Conservation (phyloP, 2,888 invertebrate genomes). For the Caenorhabditis sp. region DNA sequence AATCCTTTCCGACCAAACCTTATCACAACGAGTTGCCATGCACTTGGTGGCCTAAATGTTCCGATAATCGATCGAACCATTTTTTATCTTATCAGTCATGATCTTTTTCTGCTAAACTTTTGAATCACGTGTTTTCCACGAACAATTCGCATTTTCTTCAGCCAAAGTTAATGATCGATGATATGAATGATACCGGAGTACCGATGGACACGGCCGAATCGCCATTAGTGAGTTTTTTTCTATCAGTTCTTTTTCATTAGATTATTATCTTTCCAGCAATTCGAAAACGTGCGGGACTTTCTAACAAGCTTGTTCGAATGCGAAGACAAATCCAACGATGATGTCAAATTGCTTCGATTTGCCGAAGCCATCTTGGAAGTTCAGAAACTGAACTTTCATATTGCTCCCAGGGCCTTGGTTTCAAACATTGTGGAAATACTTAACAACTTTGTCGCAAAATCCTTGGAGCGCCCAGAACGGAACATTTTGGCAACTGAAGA, state of each 20-base stretch:
- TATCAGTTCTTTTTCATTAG: no score
- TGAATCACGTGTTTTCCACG: slow-evolving; percentile 38
- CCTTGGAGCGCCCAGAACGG: not conserved
- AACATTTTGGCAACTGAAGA: not conserved
- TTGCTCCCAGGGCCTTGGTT: not conserved
- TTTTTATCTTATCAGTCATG: not conserved
- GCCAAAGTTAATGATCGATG: slow-evolving; percentile 27
- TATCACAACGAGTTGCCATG: no score
- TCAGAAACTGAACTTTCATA: slow-evolving; percentile 20
- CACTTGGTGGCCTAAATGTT: not conserved
- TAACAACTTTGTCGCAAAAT: slow-evolving; percentile 13
- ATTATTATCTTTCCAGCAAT: not conserved
- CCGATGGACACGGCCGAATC: slow-evolving; percentile 18
- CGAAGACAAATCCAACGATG: slow-evolving; percentile 18
- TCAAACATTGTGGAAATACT: slow-evolving; percentile 28
- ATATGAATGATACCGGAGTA: not conserved
- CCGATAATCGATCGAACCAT: not conserved
- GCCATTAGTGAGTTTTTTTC: not conserved
- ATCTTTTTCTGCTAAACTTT: not conserved
- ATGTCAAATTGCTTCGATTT: slow-evolving; percentile 10
- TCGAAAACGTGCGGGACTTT: slow-evolving; percentile 10
- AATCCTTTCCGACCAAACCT: no score
- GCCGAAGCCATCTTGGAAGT: slow-evolving; percentile 40
- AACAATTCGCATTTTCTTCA: not conserved
- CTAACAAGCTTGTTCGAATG: slow-evolving; percentile 27